phyloP scores from a whole-genome alignment of 2,113 vertebrate species.

The Sinocyclocheilus anshuiensis region DNA sequence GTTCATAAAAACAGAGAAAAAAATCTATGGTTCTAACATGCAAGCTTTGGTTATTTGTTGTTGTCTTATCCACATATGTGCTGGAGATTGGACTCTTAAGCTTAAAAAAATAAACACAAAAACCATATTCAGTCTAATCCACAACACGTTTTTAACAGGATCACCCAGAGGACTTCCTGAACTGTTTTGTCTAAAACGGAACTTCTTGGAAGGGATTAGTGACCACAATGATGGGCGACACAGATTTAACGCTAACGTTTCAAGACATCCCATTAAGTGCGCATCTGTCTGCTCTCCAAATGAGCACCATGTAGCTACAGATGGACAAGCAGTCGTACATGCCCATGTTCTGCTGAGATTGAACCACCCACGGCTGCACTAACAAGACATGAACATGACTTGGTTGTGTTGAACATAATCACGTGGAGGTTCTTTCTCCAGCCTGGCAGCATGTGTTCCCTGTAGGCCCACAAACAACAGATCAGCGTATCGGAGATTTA shows the following conservation, averaged over 20 bases:
- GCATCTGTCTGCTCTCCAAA: slow-evolving; percentile 75
- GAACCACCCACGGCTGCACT: slow-evolving; percentile 58
- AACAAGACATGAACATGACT: slow-evolving; percentile 63
- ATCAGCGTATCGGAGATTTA: slow-evolving; percentile 64
- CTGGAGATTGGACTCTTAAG: slow-evolving; percentile 51
- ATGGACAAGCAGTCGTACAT: slow-evolving; percentile 60
- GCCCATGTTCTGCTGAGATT: slow-evolving; percentile 73
- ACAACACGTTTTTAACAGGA: slow-evolving; percentile 68
- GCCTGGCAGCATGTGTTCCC: slow-evolving; percentile 31
- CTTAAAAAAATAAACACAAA: slow-evolving; percentile 56
- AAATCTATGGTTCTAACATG: neutral
- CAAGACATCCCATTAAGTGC: slow-evolving; percentile 66
- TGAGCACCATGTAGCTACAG: slow-evolving; percentile 71
- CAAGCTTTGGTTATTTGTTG: neutral
- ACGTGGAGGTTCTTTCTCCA: slow-evolving; percentile 47
- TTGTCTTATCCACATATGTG: slow-evolving; percentile 50
- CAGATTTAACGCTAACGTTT: slow-evolving; percentile 55
- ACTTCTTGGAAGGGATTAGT: slow-evolving; percentile 76
- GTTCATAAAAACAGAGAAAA: neutral
- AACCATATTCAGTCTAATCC: slow-evolving; percentile 69
- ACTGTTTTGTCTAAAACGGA: slow-evolving; percentile 59
- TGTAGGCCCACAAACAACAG: slow-evolving; percentile 45
- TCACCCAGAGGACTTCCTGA: slow-evolving; percentile 51
- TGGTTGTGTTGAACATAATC: slow-evolving; percentile 68
- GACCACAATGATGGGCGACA: neutral